These are phyloP conservation scores for Abscondita cerata DNA, from an alignment of 2,888 invertebrate genomes.

Conservation along the genomic window DNA sequence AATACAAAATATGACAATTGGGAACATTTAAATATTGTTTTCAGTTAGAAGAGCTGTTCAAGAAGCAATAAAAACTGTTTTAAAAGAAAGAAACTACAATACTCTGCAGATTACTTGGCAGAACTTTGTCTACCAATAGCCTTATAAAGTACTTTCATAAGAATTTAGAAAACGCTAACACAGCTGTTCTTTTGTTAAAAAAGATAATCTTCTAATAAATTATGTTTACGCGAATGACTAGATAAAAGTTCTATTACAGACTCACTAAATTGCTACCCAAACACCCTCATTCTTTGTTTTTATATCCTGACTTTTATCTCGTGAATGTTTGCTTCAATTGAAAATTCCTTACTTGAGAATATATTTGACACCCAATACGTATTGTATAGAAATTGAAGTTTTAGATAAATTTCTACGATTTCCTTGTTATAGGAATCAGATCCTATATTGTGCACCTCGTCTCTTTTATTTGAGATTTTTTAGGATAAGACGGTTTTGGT, in stretches of 20 bases:
- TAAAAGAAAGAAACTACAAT: constrained; percentile 5
- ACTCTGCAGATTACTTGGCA: constrained; percentile 26
- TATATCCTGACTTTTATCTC: constrained; percentile 30
- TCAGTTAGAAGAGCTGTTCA: no score
- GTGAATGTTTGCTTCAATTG: constrained; percentile 30
- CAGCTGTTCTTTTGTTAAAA: constrained; percentile 34
- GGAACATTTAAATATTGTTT: no score
- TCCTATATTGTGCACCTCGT: constrained; percentile 6
- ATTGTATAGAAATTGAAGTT: constrained; percentile 31
- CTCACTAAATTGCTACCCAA: constrained; percentile 38
- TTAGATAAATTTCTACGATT: constrained; percentile 10
- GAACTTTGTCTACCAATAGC: constrained; percentile 26
- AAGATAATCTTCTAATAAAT: constrained; percentile 36
- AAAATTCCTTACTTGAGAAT: constrained; percentile 31
- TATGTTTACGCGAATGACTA: constrained; percentile 39
- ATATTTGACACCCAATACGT: constrained; percentile 34
- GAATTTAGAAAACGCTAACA: constrained; percentile 35
- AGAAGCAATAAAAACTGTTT: not conserved
- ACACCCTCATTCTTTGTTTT: constrained; percentile 31
- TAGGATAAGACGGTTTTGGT: no score
- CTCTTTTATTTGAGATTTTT: no score
- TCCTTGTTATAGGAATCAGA: constrained; percentile 1
- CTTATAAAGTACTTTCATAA: constrained; percentile 33
- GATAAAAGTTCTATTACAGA: constrained; percentile 40
- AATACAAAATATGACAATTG: no score